phyloP scores from a whole-genome alignment of 2,888 invertebrate genomes.

The Coleophora deauratella region DNA sequence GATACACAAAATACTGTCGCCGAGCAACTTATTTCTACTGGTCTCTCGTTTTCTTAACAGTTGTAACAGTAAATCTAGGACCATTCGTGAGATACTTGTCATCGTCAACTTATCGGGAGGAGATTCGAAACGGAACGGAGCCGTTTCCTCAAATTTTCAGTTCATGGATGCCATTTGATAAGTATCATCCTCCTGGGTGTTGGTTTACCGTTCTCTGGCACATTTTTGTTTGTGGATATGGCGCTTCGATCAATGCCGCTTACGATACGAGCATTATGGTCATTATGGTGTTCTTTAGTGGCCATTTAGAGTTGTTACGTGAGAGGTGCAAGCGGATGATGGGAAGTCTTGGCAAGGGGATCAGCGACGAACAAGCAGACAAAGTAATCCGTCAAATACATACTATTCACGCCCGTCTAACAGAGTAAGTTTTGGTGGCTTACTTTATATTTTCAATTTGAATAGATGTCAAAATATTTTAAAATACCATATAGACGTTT shows the following conservation, averaged over 20 bases:
- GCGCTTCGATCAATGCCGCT: constrained; percentile 39
- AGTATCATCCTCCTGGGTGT: constrained; percentile 42
- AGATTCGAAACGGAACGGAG: constrained; percentile 40
- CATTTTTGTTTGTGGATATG: constrained; percentile 34
- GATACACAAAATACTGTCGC: constrained; percentile 48
- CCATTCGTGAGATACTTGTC: constrained; percentile 42
- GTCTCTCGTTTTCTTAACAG: constrained; percentile 43
- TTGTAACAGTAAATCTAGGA: constrained; percentile 28
- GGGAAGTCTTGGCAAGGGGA: constrained; percentile 16
- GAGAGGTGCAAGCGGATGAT: constrained; percentile 47
- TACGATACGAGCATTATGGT: constrained; percentile 46
- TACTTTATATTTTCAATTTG: no score
- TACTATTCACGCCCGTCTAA: constrained; percentile 32
- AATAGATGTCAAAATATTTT: background rate
- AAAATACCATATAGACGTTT: no score
- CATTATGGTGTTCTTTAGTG: constrained; percentile 52
- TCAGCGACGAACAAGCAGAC: constrained; percentile 25
- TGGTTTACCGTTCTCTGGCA: constrained; percentile 52
- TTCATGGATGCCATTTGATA: constrained; percentile 57
- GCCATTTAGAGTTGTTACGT: constrained; percentile 46
- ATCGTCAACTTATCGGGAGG: constrained; percentile 35
- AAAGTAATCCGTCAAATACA: constrained; percentile 35
- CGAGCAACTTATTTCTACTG: constrained; percentile 47
- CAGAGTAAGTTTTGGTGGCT: constrained; percentile 43
- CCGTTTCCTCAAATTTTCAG: constrained; percentile 54